Evolutionary conservation across 2,888 invertebrate species (phyloP).

Genomic region (Chirona hameri): DNA sequence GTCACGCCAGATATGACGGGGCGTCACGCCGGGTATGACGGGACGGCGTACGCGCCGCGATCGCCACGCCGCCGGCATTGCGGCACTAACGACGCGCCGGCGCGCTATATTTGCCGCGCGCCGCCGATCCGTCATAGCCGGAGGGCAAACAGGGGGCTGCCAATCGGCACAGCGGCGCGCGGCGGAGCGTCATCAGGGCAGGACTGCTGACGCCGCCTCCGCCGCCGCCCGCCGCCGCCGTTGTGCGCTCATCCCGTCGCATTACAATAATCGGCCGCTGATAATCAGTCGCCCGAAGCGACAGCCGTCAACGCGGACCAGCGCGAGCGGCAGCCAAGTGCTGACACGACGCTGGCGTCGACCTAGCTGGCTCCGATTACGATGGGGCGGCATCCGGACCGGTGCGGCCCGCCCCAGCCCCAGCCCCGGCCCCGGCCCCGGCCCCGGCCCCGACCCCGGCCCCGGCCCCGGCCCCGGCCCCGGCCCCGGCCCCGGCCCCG

Average conservation of each 20-base stretch:
- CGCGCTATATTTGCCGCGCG: constrained; percentile 8
- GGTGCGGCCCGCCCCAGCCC: too few relatives aligned
- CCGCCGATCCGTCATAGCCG: not conserved
- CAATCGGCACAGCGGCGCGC: not conserved
- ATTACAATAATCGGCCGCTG: not conserved
- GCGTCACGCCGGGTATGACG: too few relatives aligned
- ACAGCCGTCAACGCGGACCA: not conserved
- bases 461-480: not conserved
- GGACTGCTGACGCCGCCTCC: not conserved
- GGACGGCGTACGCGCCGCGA: too few relatives aligned
- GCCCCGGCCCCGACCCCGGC: not conserved
- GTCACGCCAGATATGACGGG: too few relatives aligned
- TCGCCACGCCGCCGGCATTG: not conserved
- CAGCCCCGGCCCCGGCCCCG: not conserved
- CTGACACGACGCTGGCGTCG: not conserved
- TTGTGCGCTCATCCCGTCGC: not conserved
- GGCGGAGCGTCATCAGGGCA: not conserved
- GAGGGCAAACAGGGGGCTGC: not conserved
- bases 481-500: not conserved
- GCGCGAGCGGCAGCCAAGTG: not conserved
- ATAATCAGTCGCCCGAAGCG: not conserved
- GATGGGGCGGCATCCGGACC: not conserved
- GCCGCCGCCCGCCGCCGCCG: not conserved
- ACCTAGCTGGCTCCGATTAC: not conserved
- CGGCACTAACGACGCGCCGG: not conserved